phyloP scores from a whole-genome alignment of 2,888 invertebrate species.

The Tricholauxania praeusta region DNA sequence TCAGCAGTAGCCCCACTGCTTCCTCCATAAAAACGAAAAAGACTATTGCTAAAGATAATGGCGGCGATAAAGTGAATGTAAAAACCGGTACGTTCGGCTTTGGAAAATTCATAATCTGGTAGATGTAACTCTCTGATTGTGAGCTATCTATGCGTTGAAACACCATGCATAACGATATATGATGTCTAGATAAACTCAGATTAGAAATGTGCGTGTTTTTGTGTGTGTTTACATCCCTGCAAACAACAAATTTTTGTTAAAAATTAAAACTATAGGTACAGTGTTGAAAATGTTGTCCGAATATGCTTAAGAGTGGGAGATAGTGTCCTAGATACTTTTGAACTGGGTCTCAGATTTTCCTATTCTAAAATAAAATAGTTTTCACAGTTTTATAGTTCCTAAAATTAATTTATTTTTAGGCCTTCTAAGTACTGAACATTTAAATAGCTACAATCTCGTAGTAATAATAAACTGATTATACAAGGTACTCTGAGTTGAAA shows the following conservation, averaged over 20 bases:
- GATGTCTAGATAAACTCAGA: too few species aligned
- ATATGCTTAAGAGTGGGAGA: too few species aligned
- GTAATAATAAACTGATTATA: constrained; percentile 7
- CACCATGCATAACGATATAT: constrained; percentile 11
- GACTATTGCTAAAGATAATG: constrained; percentile 66
- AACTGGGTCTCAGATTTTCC: too few species aligned
- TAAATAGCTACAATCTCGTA: neutral
- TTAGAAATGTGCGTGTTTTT: constrained; percentile 38
- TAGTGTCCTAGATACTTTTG: too few species aligned
- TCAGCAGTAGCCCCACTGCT: constrained; percentile 57
- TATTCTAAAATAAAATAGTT: too few species aligned
- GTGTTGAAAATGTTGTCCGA: too few species aligned
- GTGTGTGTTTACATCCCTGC: constrained; percentile 50
- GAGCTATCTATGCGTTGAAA: constrained; percentile 24
- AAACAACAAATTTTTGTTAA: too few species aligned
- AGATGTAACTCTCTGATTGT: constrained; percentile 60
- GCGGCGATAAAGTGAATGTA: constrained; percentile 64
- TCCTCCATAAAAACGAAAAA: constrained; percentile 57
- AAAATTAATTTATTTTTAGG: neutral
- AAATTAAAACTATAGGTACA: too few species aligned
- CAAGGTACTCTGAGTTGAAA: neutral
- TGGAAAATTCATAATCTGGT: constrained; percentile 87
- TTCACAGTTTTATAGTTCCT: neutral
- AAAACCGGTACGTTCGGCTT: constrained; percentile 85
- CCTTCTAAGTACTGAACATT: neutral